Evolutionary conservation across 1,140 invertebrate species (phyloP), one percentile per base, ranked within the genome.

Genomic region (Diprion similis): DNA sequence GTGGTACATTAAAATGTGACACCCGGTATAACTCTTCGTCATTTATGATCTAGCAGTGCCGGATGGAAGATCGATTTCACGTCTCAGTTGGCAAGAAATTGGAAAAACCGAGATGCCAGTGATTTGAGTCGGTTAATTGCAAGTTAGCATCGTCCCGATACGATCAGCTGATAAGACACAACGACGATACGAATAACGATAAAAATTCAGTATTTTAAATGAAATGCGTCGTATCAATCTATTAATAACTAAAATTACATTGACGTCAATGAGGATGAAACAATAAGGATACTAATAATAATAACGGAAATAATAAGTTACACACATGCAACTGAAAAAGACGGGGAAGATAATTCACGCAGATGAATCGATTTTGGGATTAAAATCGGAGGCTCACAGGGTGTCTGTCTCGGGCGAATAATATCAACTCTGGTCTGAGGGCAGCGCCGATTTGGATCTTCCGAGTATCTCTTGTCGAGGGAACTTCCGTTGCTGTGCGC

Each of bases 371-470:
- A 77, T 84, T 84, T 80, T 81, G 82, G 75, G n/a, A 66, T 37
- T 37, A 37, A 37, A 37, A 37, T 37, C 24, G 51, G n/a, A 59
- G 81, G 88, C 91, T 91, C 89, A 92, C 92, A 92, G 77, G 92
- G 92, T 79, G 93, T 94, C 72, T 90, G 91, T 78, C 91, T 89
- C 78, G 90, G 87, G 66, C 93, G 89, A 78, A 94, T 94, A 80
- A 94, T 93, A 82, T 94, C 93, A 90, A 73, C 92, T 90, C 81
- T 87, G 84, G 81, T 90, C 89, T 85, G 90, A 88, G 81, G 89
- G 86, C 81, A 90, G 89, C 92, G 90, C 77, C 93, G 91, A 89
- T 95, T 94, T 19, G 93, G 93, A 88, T 95, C 94, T 59, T 93
- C 92, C 1, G 93, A 93, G 81, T 95, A 95, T 75, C 93, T 90